These are phyloP conservation scores for Urocyon cinereoargenteus DNA, from an alignment of 2,797 vertebrate species.

Conservation along the genomic window DNA sequence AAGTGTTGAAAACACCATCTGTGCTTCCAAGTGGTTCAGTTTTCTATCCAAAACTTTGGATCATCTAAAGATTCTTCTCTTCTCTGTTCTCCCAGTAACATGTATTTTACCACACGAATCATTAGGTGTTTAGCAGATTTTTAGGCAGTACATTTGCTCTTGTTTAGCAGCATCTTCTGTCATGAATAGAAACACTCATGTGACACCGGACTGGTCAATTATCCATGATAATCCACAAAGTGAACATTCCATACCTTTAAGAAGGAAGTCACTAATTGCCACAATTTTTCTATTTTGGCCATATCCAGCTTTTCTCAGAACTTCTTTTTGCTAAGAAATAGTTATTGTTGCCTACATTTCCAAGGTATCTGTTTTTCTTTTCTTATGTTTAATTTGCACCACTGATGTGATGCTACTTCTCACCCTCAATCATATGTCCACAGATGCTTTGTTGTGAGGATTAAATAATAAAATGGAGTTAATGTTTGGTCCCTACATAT, in stretches of 20 bases:
- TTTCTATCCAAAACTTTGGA: conserved; percentile 20
- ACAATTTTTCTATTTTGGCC: background rate
- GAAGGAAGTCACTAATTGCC: background rate
- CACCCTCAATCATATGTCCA: background rate
- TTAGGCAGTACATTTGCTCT: background rate
- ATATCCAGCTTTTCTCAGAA: background rate
- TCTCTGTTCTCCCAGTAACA: background rate
- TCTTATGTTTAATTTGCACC: background rate
- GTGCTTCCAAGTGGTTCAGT: conserved; percentile 42
- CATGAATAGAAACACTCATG: background rate
- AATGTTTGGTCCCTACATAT: background rate
- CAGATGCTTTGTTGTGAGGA: background rate
- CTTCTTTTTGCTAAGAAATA: background rate
- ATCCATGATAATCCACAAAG: background rate
- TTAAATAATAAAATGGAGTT: background rate
- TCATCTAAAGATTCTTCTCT: background rate
- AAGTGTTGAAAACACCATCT: conserved; percentile 73
- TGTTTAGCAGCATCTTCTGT: background rate
- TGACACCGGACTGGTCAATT: background rate
- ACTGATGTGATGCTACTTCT: background rate
- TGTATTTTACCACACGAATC: background rate
- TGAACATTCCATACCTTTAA: background rate
- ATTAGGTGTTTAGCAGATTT: background rate
- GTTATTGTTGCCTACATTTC: background rate
- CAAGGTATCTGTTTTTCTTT: background rate